Evolutionary conservation across 2,797 vertebrate genomes (phyloP), one percentile per base, ranked within the genome.

Genomic region (Sebastiscus albofasciatus): DNA sequence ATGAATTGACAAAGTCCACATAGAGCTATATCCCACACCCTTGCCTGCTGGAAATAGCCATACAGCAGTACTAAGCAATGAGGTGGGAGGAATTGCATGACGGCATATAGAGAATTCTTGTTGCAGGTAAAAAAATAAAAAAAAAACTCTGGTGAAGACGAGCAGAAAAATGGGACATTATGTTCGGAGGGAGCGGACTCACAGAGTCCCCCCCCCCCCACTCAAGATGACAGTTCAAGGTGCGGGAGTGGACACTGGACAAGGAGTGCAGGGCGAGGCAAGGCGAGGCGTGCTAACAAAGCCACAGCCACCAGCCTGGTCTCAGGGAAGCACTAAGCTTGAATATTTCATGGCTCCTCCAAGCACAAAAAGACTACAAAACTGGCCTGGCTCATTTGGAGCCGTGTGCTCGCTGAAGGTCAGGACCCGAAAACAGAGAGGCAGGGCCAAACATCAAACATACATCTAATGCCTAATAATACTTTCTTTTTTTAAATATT

Each of bases 261-360:
- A 7, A 71, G 73, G 49, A 81, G 77, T 61, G 84, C 94, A 89
- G 94, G 94, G 95, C 49, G 49, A 52, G 49, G 49, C 49, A 14
- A 52, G 42, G 94, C 90, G 92, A 96, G 96, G 94, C 92, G 84
- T 90, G 94, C 95, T 95, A 97, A 97, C 97, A 98, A 97, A 98
- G 97, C 96, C 96, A 96, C 96, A 96, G 97, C 96, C 97, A 97
- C 97, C 96, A 97, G 97, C 96, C 96, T 96, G 96, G 97, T 97
- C 97, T 97, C 96, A 95, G 95, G 95, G 97, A 97, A 97, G 96
- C 96, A 95, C 93, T 90, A 89, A 96, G 94, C 92, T 95, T 98
- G 96, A 98, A 98, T 98, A 97, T 98, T 98, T 98, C 95, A 98
- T 98, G 96, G 97, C 91, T 96, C 96, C 97, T 97, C 93, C 96